A percentile compares a stretch with the other conserved stretches of the same genome.
phyloP scores from a whole-genome alignment of 2,113 vertebrate genomes.

The Camelus dromedarius region DNA sequence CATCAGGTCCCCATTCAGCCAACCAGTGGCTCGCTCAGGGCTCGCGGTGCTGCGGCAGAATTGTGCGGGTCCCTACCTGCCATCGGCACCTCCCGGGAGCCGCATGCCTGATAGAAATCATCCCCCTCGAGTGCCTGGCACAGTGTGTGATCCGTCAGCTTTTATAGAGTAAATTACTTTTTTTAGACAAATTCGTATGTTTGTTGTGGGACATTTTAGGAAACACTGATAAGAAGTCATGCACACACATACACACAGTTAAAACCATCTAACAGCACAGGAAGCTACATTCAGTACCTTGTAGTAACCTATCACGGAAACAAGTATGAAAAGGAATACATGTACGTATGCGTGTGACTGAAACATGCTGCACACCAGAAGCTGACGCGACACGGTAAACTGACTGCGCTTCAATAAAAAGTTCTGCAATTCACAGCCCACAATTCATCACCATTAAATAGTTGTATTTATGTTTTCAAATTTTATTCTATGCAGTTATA shows the following conservation, averaged over 20 bases:
- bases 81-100: not conserved
- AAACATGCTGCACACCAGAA: no score
- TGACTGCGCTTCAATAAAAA: no score
- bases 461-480: not conserved
- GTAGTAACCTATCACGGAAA: no score
- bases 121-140: not conserved
- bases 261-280: not conserved
- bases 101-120: not conserved
- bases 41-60: rapidly evolving
- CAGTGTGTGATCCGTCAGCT: not conserved
- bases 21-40: not conserved
- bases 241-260: not conserved
- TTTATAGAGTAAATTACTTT: not conserved
- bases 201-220: not conserved
- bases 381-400: no score
- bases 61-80: not conserved
- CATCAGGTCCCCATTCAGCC: rapidly evolving
- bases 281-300: no score
- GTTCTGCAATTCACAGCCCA: not conserved
- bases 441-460: not conserved
- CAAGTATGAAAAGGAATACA: no score
- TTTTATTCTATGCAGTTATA: not conserved
- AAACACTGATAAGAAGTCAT: not conserved
- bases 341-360: no score
- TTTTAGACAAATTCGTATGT: not conserved